Evolutionary conservation across 2,888 invertebrate species (phyloP).

Genomic region (Pseudanteris insignis): DNA sequence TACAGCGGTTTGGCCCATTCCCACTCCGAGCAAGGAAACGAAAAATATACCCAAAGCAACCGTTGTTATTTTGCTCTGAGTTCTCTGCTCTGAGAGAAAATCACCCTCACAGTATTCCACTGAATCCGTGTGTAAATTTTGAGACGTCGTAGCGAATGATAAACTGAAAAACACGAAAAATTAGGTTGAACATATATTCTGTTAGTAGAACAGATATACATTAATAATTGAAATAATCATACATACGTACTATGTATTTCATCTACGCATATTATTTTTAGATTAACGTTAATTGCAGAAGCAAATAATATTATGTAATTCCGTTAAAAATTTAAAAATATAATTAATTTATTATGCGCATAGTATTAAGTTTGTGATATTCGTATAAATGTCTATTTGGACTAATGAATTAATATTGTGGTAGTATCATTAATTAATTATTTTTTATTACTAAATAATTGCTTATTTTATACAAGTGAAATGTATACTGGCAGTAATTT

Average conservation of each 20-base stretch:
- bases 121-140: slow-evolving; percentile 47
- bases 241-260: slow-evolving; percentile 16
- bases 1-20: slow-evolving; percentile 92
- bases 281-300: neutral
- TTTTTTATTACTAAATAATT: too few relatives aligned
- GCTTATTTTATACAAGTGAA: too few relatives aligned
- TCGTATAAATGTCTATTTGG: too few relatives aligned
- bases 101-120: slow-evolving; percentile 71
- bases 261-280: slow-evolving; percentile 12
- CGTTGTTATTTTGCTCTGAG: slow-evolving; percentile 80
- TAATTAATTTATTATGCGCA: too few relatives aligned
- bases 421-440: too few relatives aligned
- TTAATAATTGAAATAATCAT: slow-evolving; percentile 6
- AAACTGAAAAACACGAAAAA: slow-evolving; percentile 46
- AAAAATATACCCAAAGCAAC: slow-evolving; percentile 89
- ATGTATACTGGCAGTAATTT: too few relatives aligned
- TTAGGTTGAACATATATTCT: neutral
- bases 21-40: slow-evolving; percentile 85
- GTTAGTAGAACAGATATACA: neutral
- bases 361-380: too few relatives aligned
- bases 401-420: too few relatives aligned
- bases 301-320: too few relatives aligned
- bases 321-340: too few relatives aligned
- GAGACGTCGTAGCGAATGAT: slow-evolving; percentile 47
- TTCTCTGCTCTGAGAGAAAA: slow-evolving; percentile 73